Conservation (phyloP, 2,797 vertebrate genomes). For the Trematomus bernacchii region DNA sequence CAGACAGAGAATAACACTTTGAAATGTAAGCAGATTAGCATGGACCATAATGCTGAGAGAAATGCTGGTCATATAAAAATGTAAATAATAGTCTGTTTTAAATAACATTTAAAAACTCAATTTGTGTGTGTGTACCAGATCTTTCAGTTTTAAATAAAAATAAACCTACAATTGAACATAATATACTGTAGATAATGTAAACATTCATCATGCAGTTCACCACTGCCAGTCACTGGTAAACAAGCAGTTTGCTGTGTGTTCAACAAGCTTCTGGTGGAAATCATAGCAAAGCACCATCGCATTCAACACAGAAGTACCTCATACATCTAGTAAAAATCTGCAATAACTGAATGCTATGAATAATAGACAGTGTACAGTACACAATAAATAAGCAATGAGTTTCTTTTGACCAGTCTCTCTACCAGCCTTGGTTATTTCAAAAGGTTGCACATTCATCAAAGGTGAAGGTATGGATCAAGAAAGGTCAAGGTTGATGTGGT, state of each 20-base stretch:
- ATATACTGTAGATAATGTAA: not conserved
- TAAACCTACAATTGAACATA: conserved; percentile 8
- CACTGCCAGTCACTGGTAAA: conserved; percentile 18
- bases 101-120: too few species aligned
- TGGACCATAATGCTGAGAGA: not conserved
- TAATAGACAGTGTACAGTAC: conserved; percentile 55
- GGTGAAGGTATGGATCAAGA: conserved; percentile 25
- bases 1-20: conserved; percentile 30
- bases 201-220: conserved; percentile 23
- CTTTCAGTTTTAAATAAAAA: conserved; percentile 1
- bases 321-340: conserved; percentile 48
- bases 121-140: not conserved
- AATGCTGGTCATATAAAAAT: not conserved
- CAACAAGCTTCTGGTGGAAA: conserved; percentile 47
- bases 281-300: conserved; percentile 28
- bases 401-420: conserved; percentile 51
- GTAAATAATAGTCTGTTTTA: too few species aligned
- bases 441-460: conserved; percentile 60
- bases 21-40: not conserved
- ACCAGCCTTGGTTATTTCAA: conserved; percentile 36
- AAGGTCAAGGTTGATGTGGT: conserved; percentile 58
- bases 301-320: conserved; percentile 29
- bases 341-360: conserved; percentile 59
- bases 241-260: conserved; percentile 42
- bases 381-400: conserved; percentile 66